Conservation (phyloP, 2,113 vertebrate genomes). For the Australoheros scitulus region DNA sequence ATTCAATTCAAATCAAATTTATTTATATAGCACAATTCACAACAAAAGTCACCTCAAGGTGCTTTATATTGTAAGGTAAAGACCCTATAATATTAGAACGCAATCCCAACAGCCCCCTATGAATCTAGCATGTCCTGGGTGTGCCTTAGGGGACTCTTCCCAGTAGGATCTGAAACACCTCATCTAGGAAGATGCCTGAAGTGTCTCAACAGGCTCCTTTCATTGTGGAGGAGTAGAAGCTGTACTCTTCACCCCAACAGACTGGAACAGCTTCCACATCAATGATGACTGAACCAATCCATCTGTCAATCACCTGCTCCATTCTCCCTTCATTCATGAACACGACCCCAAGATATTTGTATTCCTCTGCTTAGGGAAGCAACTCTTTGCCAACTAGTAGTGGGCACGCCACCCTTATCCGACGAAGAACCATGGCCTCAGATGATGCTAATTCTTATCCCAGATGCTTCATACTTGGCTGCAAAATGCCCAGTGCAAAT, state of each 20-base stretch:
- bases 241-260: background rate
- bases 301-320: background rate
- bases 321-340: background rate
- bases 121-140: background rate
- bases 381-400: background rate
- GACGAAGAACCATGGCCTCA: background rate
- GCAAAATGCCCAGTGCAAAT: background rate
- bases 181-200: background rate
- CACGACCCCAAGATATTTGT: background rate
- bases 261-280: background rate
- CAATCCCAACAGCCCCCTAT: too few species aligned
- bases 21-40: too few species aligned
- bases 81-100: too few species aligned
- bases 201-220: background rate
- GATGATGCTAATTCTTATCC: background rate
- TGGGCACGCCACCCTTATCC: background rate
- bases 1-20: too few species aligned
- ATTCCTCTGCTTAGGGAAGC: background rate
- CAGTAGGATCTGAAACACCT: background rate
- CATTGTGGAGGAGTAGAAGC: background rate
- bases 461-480: background rate
- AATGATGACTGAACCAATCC: background rate
- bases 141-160: background rate
- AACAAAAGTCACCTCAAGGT: too few species aligned
- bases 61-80: too few species aligned